These are phyloP conservation scores for Dicrurus megarhynchus DNA, from an alignment of 2,113 vertebrate species.

Conservation along the genomic window DNA sequence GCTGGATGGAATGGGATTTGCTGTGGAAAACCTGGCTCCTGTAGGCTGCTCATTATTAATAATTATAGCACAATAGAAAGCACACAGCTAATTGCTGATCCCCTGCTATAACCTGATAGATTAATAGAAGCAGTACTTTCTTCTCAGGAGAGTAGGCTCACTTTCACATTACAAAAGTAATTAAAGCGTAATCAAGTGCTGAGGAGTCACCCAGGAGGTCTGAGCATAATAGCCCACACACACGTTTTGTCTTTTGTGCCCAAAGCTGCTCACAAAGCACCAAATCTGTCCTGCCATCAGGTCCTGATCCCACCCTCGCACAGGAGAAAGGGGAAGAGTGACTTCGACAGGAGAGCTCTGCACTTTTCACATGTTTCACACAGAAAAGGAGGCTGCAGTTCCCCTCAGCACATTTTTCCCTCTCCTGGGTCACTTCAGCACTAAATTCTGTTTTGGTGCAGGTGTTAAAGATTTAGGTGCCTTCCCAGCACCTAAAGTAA, in stretches of 20 bases:
- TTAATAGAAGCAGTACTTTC: slow-evolving; percentile 11
- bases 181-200: slow-evolving; percentile 45
- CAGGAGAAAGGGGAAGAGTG: not conserved
- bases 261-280: not conserved
- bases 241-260: not conserved
- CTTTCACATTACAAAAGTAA: slow-evolving; percentile 33
- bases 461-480: not conserved
- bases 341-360: fast-evolving
- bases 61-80: not conserved
- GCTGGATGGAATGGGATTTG: not conserved
- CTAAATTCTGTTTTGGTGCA: not conserved
- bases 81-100: slow-evolving; percentile 2
- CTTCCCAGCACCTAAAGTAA: not conserved
- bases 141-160: slow-evolving; percentile 14
- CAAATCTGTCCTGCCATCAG: not conserved
- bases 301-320: fast-evolving
- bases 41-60: not conserved
- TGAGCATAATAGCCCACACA: not conserved
- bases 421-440: not conserved
- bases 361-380: not conserved
- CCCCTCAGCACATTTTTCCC: not conserved
- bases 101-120: not conserved
- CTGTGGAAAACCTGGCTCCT: not conserved
- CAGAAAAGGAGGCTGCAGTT: fast-evolving
- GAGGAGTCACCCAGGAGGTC: slow-evolving; percentile 19